Evolutionary conservation across 2,888 invertebrate genomes (phyloP), one percentile per base, ranked within the genome.

Genomic region (Lithophane socia): DNA sequence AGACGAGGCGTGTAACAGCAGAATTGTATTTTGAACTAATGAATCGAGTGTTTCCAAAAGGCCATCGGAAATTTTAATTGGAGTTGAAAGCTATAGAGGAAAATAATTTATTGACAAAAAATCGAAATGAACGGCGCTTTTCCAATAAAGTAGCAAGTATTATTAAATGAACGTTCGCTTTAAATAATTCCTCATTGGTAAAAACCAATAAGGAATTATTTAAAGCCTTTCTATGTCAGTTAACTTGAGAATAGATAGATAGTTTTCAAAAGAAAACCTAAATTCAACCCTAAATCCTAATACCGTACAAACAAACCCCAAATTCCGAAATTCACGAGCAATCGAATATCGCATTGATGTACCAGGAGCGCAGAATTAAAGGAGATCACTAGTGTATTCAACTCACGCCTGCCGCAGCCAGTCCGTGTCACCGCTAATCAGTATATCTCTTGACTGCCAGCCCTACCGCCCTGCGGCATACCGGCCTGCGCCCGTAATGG

Each of bases 351-450:
- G 52, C 65, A 49, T 75, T 73, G 75, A 79, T 66, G 77, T 86
- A 86, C 81, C 76, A 89, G 87, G 86, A 67, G 71, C 56, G 42
- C 77, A 86, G 80, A 85, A 80, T 77, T 73, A 81, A 80, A 86
- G 81, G 81, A 87, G 84, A 85, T 86, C 77, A 85, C 87, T 91
- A 86, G 89, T 72, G 85, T 90, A 92, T 93, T 92, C 92, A 89
- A 82, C 79, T 82, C 90, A 91, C 90, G 91, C 79, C 84, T 81
- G 84, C 83, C 82, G 77, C 83, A 61, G 83, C 82, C 84, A 85
- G 86, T 86, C 87, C 88, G 88, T 90, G 92, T 91, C 90, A 91
- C 93, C 92, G 91, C 93, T 94, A 94, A 94, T 94, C 93, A 94
- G 92, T 90, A 92, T 91, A 92, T 92, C 91, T 90, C 91, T 91